A percentile compares a stretch with the other conserved stretches of the same genome.
Conservation (phyloP, 2,113 vertebrate species). For the Boulengeromyrus knoepffleri region DNA sequence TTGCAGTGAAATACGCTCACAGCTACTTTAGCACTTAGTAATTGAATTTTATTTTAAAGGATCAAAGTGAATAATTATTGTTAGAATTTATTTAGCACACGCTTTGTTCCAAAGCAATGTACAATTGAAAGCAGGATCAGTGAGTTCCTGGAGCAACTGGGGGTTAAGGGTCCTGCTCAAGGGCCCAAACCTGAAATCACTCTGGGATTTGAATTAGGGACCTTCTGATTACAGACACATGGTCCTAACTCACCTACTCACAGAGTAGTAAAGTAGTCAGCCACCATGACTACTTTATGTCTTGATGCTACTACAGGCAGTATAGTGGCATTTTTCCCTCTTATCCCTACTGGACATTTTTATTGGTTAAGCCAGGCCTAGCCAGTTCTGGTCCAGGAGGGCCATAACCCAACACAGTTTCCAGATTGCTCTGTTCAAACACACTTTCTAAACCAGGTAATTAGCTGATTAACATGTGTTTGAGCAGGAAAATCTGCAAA, state of each 20-base stretch:
- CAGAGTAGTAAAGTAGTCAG: too few species aligned
- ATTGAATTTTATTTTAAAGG: not conserved
- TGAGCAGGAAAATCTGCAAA: not conserved
- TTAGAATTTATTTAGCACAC: not conserved
- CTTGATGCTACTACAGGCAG: not conserved
- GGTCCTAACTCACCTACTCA: not conserved
- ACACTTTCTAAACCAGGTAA: not conserved
- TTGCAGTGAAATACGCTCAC: not conserved
- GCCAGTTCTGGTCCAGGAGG: not conserved
- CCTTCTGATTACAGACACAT: not conserved
- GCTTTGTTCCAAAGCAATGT: not conserved
- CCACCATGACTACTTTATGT: too few species aligned
- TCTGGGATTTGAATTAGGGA: not conserved
- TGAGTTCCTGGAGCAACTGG: not conserved
- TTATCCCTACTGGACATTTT: not conserved
- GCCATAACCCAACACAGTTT: not conserved
- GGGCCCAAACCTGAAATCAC: not conserved
- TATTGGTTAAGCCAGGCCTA: not conserved
- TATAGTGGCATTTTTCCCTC: not conserved
- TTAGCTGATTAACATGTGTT: not conserved
- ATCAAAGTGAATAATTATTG: not conserved
- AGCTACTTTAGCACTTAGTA: not conserved
- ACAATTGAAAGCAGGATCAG: not conserved
- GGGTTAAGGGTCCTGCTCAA: not conserved
- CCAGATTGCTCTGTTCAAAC: not conserved